A percentile compares a stretch with the other conserved stretches of the same genome.
Evolutionary conservation across 2,113 vertebrate genomes (phyloP).

Genomic region (Orientallactaga bullata): DNA sequence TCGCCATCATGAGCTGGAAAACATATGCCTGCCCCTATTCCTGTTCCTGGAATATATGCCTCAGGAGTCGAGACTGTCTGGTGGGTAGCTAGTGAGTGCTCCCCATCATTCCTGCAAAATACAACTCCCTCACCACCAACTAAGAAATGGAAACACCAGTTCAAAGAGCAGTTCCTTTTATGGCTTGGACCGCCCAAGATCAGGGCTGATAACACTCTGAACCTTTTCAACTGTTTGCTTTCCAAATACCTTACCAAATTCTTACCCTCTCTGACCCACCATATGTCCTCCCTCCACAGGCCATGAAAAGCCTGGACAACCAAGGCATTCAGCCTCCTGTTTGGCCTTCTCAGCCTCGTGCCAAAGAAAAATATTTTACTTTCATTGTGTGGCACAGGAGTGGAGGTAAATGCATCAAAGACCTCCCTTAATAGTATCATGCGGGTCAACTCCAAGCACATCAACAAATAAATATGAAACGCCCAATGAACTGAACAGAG

Average conservation of each 20-base stretch:
- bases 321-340: not conserved
- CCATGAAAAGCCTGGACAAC: slow-evolving; percentile 28
- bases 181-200: slow-evolving; percentile 58
- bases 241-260: slow-evolving; percentile 77
- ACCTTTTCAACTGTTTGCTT: slow-evolving; percentile 75
- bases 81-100: not conserved
- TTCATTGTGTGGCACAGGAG: not conserved
- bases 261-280: slow-evolving; percentile 69
- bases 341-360: not conserved
- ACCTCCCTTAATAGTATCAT: not conserved
- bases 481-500: not conserved
- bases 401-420: not conserved
- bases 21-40: not conserved
- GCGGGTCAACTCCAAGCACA: not conserved
- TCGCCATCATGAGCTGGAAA: not conserved
- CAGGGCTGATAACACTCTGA: slow-evolving; percentile 70
- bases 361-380: slow-evolving; percentile 41
- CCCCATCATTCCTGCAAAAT: not conserved
- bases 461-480: not conserved
- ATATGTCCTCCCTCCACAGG: slow-evolving; percentile 54
- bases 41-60: not conserved
- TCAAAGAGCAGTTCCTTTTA: slow-evolving; percentile 33
- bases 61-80: not conserved
- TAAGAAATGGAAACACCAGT: slow-evolving; percentile 9
- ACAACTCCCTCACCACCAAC: not conserved